These are phyloP conservation scores for Euphysa ruthae DNA, from an alignment of 30 jellyfish, hydroid and myxozoan species.

Conservation along the genomic window DNA sequence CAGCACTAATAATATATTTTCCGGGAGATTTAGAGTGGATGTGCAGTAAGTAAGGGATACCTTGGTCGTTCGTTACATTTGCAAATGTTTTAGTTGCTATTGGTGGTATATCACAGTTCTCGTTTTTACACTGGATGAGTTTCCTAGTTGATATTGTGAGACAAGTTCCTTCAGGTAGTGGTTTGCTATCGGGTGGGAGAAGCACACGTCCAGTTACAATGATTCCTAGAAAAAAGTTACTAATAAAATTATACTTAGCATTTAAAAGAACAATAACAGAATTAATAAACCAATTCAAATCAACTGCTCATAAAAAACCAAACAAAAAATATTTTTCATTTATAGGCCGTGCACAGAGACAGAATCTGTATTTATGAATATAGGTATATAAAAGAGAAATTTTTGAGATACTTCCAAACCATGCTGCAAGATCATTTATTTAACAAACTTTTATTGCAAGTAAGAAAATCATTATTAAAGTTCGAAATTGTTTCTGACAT, in stretches of 20 bases:
- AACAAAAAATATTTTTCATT: too few relatives aligned
- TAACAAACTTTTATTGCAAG: too few relatives aligned
- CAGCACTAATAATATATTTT: constrained; percentile 26
- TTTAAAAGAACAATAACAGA: too few relatives aligned
- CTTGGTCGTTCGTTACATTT: constrained; percentile 13
- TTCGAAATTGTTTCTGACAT: too few relatives aligned
- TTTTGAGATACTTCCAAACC: too few relatives aligned
- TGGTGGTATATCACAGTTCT: constrained; percentile 24
- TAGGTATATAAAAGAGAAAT: too few relatives aligned
- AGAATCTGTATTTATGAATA: background rate
- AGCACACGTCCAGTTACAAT: constrained; percentile 23
- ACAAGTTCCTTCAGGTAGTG: constrained; percentile 11
- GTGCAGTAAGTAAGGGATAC: constrained; percentile 14
- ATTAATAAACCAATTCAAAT: too few relatives aligned
- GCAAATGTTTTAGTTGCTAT: constrained; percentile 23
- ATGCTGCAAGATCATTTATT: too few relatives aligned
- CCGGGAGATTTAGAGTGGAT: constrained; percentile 19
- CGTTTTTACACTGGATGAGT: constrained; percentile 31
- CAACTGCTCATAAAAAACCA: too few relatives aligned
- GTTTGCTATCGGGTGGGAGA: constrained; percentile 3
- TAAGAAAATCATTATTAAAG: too few relatives aligned
- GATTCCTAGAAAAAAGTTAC: constrained; percentile 6
- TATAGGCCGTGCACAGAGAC: too few relatives aligned
- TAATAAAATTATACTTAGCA: too few relatives aligned
- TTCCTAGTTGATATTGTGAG: constrained; percentile 19